These are phyloP conservation scores for Myrmophylax atrothorax DNA, from an alignment of 2,113 vertebrate genomes.

Conservation along the genomic window DNA sequence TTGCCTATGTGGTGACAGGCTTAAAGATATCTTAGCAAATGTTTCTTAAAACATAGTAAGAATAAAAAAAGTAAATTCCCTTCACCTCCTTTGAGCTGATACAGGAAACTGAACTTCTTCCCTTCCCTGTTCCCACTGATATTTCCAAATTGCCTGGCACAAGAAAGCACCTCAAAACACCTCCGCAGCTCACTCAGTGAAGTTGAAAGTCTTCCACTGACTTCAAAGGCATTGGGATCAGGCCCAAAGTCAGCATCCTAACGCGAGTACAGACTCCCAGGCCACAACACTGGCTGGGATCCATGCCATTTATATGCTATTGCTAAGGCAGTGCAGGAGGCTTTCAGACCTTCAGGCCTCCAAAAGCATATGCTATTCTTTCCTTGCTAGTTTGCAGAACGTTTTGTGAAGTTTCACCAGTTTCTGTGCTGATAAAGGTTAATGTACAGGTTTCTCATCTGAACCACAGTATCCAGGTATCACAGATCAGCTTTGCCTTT, in stretches of 20 bases:
- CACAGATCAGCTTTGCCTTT: neutral
- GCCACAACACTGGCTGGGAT: neutral
- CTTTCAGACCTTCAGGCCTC: neutral
- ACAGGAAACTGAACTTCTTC: neutral
- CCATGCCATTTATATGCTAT: neutral
- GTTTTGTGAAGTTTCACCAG: neutral
- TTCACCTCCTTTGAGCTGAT: neutral
- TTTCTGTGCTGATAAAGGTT: neutral
- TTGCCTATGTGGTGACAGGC: neutral
- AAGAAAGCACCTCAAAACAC: neutral
- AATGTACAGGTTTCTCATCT: neutral
- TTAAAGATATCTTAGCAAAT: neutral
- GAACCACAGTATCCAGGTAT: neutral
- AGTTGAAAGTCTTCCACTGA: neutral
- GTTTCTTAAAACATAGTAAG: neutral
- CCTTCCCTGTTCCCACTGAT: neutral
- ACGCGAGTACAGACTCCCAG: neutral
- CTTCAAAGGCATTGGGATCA: neutral
- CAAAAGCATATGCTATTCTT: neutral
- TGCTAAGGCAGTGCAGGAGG: neutral
- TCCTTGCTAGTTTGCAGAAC: neutral
- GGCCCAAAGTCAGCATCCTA: conserved; percentile 1
- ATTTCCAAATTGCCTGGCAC: neutral
- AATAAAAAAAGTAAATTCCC: neutral
- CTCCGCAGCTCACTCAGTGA: neutral